Percentiles rank a stretch among this genome's conserved stretches.
Conservation (phyloP, 1,140 invertebrate genomes). For the Akabosia matsudoensis region DNA sequence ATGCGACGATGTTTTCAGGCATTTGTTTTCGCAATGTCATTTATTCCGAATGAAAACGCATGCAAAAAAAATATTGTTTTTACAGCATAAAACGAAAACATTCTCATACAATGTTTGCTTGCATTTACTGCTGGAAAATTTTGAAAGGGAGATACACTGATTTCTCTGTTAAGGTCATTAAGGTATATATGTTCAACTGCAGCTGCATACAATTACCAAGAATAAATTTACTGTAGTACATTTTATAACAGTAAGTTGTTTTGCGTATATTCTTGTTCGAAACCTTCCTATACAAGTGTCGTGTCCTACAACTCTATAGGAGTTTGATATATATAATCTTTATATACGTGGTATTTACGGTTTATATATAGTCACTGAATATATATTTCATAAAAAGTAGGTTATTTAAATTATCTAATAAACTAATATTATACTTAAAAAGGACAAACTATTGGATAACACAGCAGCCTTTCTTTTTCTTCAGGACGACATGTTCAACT, state of each 20-base stretch:
- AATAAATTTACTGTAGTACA: background rate
- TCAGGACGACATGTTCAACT: constrained; percentile 77
- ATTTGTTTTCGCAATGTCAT: background rate
- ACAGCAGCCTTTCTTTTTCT: constrained; percentile 88
- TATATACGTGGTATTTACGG: background rate
- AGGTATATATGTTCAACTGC: background rate
- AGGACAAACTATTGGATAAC: constrained; percentile 67
- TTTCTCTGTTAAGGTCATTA: background rate
- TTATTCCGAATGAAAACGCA: background rate
- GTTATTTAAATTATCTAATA: too few relatives aligned
- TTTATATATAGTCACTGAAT: too few relatives aligned
- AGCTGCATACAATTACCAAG: background rate
- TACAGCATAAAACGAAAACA: too few relatives aligned
- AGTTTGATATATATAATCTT: background rate
- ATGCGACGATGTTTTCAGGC: too few relatives aligned
- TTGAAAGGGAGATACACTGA: background rate
- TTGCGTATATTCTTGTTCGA: too few relatives aligned
- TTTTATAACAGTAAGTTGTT: background rate
- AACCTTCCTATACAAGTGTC: too few relatives aligned
- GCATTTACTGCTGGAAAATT: too few relatives aligned
- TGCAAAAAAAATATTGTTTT: background rate
- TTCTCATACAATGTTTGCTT: too few relatives aligned
- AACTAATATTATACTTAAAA: background rate
- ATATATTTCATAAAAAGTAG: constrained; percentile 6
- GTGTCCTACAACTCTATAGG: background rate